phyloP scores from a whole-genome alignment of 2,113 vertebrate genomes.

The Heteronetta atricapilla region DNA sequence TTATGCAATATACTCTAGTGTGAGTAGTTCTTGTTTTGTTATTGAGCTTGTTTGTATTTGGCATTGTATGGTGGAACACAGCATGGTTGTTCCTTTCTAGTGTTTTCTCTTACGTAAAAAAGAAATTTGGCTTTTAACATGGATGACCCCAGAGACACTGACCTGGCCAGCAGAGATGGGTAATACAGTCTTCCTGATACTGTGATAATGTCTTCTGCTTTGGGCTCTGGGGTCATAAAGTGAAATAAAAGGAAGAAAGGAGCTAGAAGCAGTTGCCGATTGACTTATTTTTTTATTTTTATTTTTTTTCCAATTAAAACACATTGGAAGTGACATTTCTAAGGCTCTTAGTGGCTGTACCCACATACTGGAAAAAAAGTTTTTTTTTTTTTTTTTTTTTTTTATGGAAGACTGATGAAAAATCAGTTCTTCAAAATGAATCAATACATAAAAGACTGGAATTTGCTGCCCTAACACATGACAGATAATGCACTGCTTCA shows the following conservation, averaged over 20 bases:
- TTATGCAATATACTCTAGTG: conserved; percentile 6
- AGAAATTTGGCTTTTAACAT: not conserved
- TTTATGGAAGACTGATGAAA: not conserved
- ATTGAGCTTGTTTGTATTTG: not conserved
- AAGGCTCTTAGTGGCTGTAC: not conserved
- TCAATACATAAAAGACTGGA: not conserved
- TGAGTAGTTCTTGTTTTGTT: not conserved
- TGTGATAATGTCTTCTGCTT: not conserved
- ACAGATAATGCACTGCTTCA: not conserved
- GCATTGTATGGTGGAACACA: not conserved
- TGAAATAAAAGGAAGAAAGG: not conserved
- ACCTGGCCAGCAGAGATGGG: not conserved
- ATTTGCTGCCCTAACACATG: rapidly evolving
- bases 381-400: not conserved
- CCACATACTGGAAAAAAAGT: not conserved
- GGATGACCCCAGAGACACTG: not conserved
- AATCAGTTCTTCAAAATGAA: not conserved
- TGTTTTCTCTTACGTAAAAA: conserved; percentile 32
- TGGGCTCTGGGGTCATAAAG: not conserved
- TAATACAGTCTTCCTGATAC: not conserved
- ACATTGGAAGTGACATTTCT: not conserved
- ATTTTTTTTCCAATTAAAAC: not conserved
- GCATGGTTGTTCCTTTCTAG: not conserved
- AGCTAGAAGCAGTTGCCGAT: not conserved
- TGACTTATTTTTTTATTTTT: not conserved